Percentiles rank a stretch among this genome's conserved stretches.
phyloP scores from a whole-genome alignment of 2,113 vertebrate genomes.

The Leptosomus discolor region DNA sequence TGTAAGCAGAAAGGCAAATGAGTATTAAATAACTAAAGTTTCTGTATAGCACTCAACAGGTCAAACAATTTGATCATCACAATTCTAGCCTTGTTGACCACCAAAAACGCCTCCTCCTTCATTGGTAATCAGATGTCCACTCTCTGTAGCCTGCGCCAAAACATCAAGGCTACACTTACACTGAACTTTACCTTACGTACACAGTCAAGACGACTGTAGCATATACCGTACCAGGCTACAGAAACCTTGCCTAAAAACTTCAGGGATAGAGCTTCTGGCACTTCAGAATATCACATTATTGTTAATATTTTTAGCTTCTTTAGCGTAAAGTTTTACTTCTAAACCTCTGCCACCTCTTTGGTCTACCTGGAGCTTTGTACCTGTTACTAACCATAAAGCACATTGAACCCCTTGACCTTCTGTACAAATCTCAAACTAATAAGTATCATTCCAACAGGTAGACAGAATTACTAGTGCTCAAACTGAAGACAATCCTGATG shows the following conservation, averaged over 20 bases:
- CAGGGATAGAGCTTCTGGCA: not conserved
- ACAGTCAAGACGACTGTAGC: not conserved
- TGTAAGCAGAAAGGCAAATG: not conserved
- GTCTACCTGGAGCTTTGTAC: not conserved
- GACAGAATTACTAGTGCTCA: not conserved
- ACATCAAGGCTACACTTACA: not conserved
- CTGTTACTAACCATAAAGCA: not conserved
- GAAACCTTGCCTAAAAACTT: not conserved
- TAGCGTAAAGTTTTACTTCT: not conserved
- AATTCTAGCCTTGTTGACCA: not conserved
- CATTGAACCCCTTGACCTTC: not conserved
- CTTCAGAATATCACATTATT: not conserved
- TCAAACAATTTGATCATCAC: not conserved
- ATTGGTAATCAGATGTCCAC: not conserved
- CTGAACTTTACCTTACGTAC: not conserved
- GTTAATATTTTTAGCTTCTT: not conserved
- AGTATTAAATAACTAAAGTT: not conserved
- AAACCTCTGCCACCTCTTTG: not conserved
- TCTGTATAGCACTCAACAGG: not conserved
- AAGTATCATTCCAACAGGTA: not conserved
- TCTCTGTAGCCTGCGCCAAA: not conserved
- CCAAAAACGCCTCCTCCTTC: not conserved
- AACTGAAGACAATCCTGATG: not conserved
- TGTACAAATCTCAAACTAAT: not conserved
- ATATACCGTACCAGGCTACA: not conserved